Evolutionary conservation across 2,113 vertebrate species (phyloP).

Genomic region (Sciurus niger): DNA sequence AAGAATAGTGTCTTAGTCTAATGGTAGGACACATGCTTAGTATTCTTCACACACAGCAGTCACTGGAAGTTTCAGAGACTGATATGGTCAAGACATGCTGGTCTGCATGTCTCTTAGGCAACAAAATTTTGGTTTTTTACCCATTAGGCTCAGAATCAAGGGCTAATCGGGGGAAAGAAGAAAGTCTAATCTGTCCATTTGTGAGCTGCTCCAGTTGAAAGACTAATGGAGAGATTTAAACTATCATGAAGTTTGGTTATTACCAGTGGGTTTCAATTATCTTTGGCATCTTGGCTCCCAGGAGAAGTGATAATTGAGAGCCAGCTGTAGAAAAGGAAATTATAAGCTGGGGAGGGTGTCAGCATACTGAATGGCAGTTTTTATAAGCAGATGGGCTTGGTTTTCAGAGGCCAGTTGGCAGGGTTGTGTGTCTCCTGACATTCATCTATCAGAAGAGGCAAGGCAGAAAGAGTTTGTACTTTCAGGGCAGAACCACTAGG

Average conservation of each 20-base stretch:
- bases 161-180: neutral
- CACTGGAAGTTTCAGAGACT: neutral
- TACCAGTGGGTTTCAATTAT: conserved; percentile 60
- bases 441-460: conserved; percentile 21
- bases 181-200: neutral
- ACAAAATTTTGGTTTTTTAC: conserved; percentile 11
- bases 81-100: neutral
- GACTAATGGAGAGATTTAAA: neutral
- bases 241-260: conserved; percentile 41
- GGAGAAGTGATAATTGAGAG: conserved; percentile 53
- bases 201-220: conserved; percentile 48
- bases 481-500: neutral
- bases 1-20: neutral
- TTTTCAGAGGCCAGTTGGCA: conserved; percentile 62
- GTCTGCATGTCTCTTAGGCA: conserved; percentile 6
- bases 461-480: neutral
- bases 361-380: conserved; percentile 46
- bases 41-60: neutral
- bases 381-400: conserved; percentile 51
- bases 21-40: neutral
- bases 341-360: neutral
- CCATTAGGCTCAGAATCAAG: conserved; percentile 46
- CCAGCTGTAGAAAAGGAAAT: conserved; percentile 61
- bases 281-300: conserved; percentile 31
- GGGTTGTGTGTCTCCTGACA: conserved; percentile 32